These are phyloP conservation scores for Sphaerolaimus hirsutus DNA, from an alignment of 2,888 invertebrate species.

Conservation along the genomic window DNA sequence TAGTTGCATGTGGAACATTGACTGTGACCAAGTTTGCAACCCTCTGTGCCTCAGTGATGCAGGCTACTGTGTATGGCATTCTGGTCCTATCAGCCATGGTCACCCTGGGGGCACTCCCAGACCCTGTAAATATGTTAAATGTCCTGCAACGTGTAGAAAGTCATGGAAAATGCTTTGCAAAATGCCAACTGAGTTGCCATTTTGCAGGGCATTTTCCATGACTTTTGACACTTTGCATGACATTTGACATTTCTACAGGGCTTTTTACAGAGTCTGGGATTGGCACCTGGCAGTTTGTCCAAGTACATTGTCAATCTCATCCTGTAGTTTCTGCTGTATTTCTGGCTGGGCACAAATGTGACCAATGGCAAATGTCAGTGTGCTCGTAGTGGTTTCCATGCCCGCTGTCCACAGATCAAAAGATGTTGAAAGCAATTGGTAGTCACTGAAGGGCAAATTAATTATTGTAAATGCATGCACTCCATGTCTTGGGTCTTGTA, in stretches of 20 bases:
- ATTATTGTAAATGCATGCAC: too few species aligned
- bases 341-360: not conserved
- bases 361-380: conserved; percentile 21
- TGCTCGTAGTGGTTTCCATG: conserved; percentile 22
- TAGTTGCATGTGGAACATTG: not conserved
- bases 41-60: not conserved
- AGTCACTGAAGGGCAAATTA: conserved; percentile 13
- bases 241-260: too few species aligned
- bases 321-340: not conserved
- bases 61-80: not conserved
- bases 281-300: too few species aligned
- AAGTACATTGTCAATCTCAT: not conserved
- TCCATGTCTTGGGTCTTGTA: too few species aligned
- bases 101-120: too few species aligned
- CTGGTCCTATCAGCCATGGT: not conserved
- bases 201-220: too few species aligned
- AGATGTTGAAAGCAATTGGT: conserved; percentile 20
- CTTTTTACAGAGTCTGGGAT: too few species aligned
- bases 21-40: not conserved
- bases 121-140: too few species aligned
- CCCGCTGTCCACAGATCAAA: conserved; percentile 23
- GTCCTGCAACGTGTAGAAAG: too few species aligned
- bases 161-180: too few species aligned
- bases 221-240: too few species aligned
- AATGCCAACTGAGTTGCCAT: too few species aligned